Evolutionary conservation across 2,888 invertebrate genomes (phyloP).

Genomic region (Psylliodes chrysocephalus): DNA sequence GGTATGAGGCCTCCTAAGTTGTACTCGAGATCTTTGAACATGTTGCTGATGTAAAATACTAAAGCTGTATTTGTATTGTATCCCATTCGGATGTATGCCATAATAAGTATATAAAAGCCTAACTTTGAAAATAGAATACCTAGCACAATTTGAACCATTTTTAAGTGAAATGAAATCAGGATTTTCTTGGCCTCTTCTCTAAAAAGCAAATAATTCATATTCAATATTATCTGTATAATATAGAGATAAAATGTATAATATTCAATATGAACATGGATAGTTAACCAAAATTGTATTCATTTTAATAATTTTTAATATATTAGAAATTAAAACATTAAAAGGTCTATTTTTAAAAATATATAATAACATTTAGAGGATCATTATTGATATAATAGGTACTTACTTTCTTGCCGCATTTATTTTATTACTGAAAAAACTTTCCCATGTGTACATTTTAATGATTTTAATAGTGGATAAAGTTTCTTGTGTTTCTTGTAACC

Average conservation of each 20-base stretch:
- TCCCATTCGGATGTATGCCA: constrained; percentile 49
- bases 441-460: constrained; percentile 58
- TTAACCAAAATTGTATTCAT: no score
- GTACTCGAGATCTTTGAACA: constrained; percentile 65
- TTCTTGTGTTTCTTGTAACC: constrained; percentile 53
- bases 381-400: no score
- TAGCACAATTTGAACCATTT: constrained; percentile 53
- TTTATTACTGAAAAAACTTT: constrained; percentile 47
- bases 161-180: constrained; percentile 57
- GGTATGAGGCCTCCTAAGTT: constrained; percentile 92
- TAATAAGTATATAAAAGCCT: constrained; percentile 50
- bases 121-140: constrained; percentile 52
- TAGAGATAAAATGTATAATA: no score
- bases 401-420: constrained; percentile 32
- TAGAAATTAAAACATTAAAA: no score
- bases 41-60: constrained; percentile 44
- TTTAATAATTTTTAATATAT: no score
- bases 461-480: constrained; percentile 52
- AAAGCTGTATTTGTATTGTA: constrained; percentile 47
- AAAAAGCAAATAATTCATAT: no score
- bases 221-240: no score
- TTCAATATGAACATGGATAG: no score
- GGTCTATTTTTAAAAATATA: no score
- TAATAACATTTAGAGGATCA: no score
- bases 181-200: constrained; percentile 75